Evolutionary conservation across 2,888 invertebrate species (phyloP).

Genomic region (Tortricodes alternella): DNA sequence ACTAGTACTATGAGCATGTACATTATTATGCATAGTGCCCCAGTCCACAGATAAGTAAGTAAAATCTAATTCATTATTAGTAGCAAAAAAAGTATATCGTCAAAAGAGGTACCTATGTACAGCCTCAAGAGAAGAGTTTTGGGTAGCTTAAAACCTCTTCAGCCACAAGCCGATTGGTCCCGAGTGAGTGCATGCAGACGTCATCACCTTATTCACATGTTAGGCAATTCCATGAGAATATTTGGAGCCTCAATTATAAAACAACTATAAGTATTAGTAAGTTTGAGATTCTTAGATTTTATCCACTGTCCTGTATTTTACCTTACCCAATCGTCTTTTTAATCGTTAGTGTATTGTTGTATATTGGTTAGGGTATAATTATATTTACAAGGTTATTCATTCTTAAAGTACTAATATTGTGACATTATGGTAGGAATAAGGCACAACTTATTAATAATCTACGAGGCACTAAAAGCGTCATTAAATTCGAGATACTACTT

Average conservation of each 20-base stretch:
- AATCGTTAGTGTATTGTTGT: too few relatives aligned
- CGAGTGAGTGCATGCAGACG: constrained; percentile 11
- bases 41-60: too few relatives aligned
- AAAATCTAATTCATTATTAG: too few relatives aligned
- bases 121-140: constrained; percentile 2
- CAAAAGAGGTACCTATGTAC: neutral
- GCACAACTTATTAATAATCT: neutral
- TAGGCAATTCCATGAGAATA: constrained; percentile 4
- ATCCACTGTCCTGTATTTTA: neutral
- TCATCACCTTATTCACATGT: neutral
- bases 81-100: too few relatives aligned
- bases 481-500: too few relatives aligned
- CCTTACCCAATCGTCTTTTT: too few relatives aligned
- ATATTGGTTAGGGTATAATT: too few relatives aligned
- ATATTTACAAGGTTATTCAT: neutral
- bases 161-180: neutral
- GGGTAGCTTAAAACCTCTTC: neutral
- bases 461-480: too few relatives aligned
- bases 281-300: neutral
- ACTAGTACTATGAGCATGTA: too few relatives aligned
- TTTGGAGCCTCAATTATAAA: constrained; percentile 1
- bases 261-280: neutral
- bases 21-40: too few relatives aligned
- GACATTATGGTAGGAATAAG: neutral
- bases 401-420: neutral